These are phyloP conservation scores for Montipora foliosa DNA, from an alignment of 64 coral and sea anemone genomes.

Conservation along the genomic window DNA sequence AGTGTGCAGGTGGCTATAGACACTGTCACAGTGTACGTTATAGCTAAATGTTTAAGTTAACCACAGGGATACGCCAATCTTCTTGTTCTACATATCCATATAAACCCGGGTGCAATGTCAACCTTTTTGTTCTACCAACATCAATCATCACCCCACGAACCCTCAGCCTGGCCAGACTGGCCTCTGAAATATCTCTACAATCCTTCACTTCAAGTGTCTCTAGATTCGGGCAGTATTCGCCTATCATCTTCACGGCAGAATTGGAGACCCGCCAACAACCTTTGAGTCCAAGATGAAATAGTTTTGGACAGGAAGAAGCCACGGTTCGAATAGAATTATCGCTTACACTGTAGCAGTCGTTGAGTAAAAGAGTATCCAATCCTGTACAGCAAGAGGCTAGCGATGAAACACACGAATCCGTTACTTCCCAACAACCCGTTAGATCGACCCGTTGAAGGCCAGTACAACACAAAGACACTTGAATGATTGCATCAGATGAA, in stretches of 20 bases:
- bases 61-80: slow-evolving; percentile 35
- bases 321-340: slow-evolving; percentile 56
- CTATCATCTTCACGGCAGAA: slow-evolving; percentile 71
- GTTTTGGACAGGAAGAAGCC: slow-evolving; percentile 54
- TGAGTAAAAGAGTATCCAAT: slow-evolving; percentile 63
- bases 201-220: slow-evolving; percentile 80
- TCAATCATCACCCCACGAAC: slow-evolving; percentile 81
- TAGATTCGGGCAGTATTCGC: slow-evolving; percentile 86
- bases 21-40: background rate
- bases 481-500: slow-evolving; percentile 72
- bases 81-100: slow-evolving; percentile 11
- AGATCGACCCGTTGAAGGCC: slow-evolving; percentile 80
- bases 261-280: slow-evolving; percentile 95
- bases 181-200: slow-evolving; percentile 92
- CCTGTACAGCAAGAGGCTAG: slow-evolving; percentile 78
- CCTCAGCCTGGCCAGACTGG: slow-evolving; percentile 79
- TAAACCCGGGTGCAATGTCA: background rate
- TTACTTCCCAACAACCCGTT: slow-evolving; percentile 93
- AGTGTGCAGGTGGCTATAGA: no score
- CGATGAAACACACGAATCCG: slow-evolving; percentile 72
- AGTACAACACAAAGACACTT: slow-evolving; percentile 73
- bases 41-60: slow-evolving; percentile 63
- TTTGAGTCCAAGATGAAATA: slow-evolving; percentile 71
- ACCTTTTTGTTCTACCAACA: slow-evolving; percentile 53
- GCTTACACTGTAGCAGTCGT: slow-evolving; percentile 93